Conservation (phyloP, 1,140 invertebrate species). For the Hylaeus volcanicus region DNA sequence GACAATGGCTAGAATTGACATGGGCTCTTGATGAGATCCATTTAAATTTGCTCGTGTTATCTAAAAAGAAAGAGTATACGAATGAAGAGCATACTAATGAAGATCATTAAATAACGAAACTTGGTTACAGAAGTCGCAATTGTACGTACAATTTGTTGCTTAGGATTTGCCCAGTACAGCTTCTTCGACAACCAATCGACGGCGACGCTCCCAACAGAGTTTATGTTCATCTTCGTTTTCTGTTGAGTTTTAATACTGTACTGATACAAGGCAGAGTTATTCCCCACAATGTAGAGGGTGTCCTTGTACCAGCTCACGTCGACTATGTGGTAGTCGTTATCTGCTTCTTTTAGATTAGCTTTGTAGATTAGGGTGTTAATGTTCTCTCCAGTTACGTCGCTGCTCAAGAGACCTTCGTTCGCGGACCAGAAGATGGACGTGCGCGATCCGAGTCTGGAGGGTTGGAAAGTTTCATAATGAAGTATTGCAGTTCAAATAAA, state of each 20-base stretch:
- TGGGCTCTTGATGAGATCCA: conserved; percentile 86
- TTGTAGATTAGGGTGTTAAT: conserved; percentile 84
- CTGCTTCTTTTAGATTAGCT: conserved; percentile 77
- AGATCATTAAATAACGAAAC: too few species aligned
- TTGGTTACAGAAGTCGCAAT: background rate
- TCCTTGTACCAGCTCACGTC: conserved; percentile 87
- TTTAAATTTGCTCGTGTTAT: conserved; percentile 85
- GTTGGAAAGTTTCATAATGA: too few species aligned
- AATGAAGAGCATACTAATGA: too few species aligned
- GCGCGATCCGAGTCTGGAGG: conserved; percentile 76
- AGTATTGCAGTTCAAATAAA: background rate
- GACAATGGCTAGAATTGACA: conserved; percentile 89
- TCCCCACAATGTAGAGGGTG: conserved; percentile 87
- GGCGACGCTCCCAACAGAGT: conserved; percentile 88
- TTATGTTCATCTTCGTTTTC: conserved; percentile 83
- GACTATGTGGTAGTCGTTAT: conserved; percentile 82
- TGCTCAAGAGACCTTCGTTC: conserved; percentile 85
- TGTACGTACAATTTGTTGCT: conserved; percentile 87
- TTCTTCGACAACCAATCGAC: conserved; percentile 94
- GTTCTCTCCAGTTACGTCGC: conserved; percentile 88
- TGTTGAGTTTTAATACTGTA: conserved; percentile 85
- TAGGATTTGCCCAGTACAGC: conserved; percentile 94
- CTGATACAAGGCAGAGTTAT: conserved; percentile 86
- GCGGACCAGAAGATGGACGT: conserved; percentile 87
- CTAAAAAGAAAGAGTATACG: conserved; percentile 71